These are phyloP conservation scores for Ophioninae sp. DNA, from an alignment of 2,888 invertebrate genomes.

Conservation along the genomic window DNA sequence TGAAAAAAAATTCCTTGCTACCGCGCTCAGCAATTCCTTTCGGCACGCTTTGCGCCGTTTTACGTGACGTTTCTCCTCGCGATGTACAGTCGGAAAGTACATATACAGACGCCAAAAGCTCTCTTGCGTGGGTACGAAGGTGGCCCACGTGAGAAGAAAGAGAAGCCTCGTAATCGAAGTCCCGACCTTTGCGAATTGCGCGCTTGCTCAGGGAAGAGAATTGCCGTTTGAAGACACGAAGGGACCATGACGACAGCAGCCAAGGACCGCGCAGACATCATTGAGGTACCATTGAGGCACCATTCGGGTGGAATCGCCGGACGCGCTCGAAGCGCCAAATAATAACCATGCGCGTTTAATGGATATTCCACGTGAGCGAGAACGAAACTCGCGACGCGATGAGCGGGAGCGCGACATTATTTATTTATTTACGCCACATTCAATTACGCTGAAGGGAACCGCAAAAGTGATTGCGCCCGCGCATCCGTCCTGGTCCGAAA, in stretches of 20 bases:
- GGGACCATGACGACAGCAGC: too few species aligned
- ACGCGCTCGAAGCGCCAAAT: constrained; percentile 32
- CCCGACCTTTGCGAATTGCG: constrained; percentile 73
- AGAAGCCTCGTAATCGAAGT: constrained; percentile 74
- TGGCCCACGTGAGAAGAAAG: constrained; percentile 50
- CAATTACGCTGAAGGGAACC: constrained; percentile 77
- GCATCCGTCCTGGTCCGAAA: background rate
- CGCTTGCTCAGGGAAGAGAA: background rate
- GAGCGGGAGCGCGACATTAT: constrained; percentile 72
- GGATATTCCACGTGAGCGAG: constrained; percentile 46
- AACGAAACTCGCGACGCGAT: background rate
- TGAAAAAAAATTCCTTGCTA: constrained; percentile 69
- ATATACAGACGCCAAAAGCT: constrained; percentile 17
- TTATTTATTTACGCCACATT: constrained; percentile 80
- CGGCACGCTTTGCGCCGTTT: constrained; percentile 64
- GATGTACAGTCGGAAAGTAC: constrained; percentile 26
- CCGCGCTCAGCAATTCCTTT: constrained; percentile 73
- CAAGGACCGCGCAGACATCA: background rate
- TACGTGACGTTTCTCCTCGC: background rate
- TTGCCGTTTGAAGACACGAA: constrained; percentile 21
- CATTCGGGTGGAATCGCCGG: constrained; percentile 20
- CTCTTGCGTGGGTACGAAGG: constrained; percentile 65
- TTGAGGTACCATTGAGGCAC: constrained; percentile 40
- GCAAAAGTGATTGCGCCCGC: constrained; percentile 76
- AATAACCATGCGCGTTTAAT: constrained; percentile 49